A percentile compares a stretch with the other conserved stretches of the same genome.
Evolutionary conservation across 2,113 vertebrate genomes (phyloP).

Genomic region (Chamaea fasciata): DNA sequence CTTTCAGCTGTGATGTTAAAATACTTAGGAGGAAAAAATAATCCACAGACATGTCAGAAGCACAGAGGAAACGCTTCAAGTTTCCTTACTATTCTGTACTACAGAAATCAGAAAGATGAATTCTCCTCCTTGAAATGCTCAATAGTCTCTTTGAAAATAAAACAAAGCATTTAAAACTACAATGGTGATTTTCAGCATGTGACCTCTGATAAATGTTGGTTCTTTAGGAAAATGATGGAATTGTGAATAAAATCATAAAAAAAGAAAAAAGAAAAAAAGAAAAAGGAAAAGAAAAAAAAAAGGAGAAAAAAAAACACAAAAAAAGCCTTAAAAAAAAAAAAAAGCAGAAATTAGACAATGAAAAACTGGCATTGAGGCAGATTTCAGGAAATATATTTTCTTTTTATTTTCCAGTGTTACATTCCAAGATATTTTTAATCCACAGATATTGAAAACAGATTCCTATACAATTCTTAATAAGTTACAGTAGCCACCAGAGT

Average conservation of each 20-base stretch:
- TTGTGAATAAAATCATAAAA: not conserved
- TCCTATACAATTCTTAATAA: constrained; percentile 47
- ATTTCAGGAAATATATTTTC: constrained; percentile 33
- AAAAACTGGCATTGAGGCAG: not conserved
- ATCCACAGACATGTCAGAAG: not conserved
- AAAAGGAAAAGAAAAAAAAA: no score
- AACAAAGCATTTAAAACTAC: not conserved
- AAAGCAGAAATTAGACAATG: not conserved
- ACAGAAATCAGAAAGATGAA: not conserved
- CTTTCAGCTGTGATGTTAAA: not conserved
- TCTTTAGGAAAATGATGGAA: not conserved
- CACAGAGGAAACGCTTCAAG: not conserved
- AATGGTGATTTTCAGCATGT: not conserved
- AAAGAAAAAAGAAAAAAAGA: not conserved
- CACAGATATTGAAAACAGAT: constrained; percentile 48
- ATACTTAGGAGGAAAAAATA: not conserved
- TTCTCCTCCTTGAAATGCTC: not conserved
- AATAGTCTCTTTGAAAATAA: not conserved
- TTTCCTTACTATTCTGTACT: not conserved
- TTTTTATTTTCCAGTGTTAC: constrained; percentile 32
- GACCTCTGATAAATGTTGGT: not conserved
- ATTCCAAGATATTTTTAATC: constrained; percentile 58
- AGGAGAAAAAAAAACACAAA: accelerated
- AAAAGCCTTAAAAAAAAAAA: not conserved
- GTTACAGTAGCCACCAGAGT: constrained; percentile 33